Evolutionary conservation across 2,888 invertebrate genomes (phyloP).

Genomic region (Hirtodrosophila trivittata): DNA sequence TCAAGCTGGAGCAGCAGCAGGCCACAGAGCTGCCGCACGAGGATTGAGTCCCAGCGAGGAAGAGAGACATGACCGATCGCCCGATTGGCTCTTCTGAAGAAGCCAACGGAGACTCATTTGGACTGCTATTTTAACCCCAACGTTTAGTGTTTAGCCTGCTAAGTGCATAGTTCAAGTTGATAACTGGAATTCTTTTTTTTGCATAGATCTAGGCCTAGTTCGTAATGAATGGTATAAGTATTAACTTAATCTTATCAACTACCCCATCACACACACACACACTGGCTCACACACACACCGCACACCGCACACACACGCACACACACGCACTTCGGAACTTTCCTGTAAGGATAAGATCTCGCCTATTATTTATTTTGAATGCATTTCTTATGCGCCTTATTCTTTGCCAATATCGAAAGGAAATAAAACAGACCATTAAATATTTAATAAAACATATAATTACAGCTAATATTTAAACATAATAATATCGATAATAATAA

Average conservation of each 20-base stretch:
- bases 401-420: conserved; percentile 57
- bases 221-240: conserved; percentile 56
- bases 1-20: conserved; percentile 82
- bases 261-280: conserved; percentile 17
- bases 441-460: conserved; percentile 27
- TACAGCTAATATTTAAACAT: not conserved
- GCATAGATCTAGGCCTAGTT: conserved; percentile 58
- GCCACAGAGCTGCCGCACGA: conserved; percentile 81
- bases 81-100: conserved; percentile 56
- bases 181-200: conserved; percentile 56
- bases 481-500: conserved; percentile 23
- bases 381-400: conserved; percentile 61
- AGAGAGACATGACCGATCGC: conserved; percentile 12
- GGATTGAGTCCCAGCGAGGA: conserved; percentile 69
- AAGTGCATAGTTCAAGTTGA: conserved; percentile 63
- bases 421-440: conserved; percentile 17
- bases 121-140: conserved; percentile 83
- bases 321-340: conserved; percentile 67
- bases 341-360: conserved; percentile 80
- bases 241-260: conserved; percentile 51
- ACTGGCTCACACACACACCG: conserved; percentile 30
- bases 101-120: conserved; percentile 58
- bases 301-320: conserved; percentile 18
- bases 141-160: conserved; percentile 66
- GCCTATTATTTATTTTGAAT: conserved; percentile 62